Evolutionary conservation across 2,797 vertebrate species (phyloP), one percentile per base, ranked within the genome.

Genomic region (Syndactyla subalaris): DNA sequence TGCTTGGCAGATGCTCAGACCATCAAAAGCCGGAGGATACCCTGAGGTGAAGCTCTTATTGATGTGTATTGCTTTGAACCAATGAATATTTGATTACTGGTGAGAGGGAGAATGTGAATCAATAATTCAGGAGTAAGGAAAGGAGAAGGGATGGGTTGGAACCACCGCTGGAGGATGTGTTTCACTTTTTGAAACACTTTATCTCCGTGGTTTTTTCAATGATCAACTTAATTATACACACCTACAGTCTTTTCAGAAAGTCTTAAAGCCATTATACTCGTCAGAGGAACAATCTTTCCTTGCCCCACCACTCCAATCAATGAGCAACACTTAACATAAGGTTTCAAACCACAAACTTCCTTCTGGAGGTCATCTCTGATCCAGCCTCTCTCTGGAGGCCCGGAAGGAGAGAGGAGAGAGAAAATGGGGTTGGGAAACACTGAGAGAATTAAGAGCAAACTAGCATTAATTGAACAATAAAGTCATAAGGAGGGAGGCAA

Each of bases 81-180:
- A 52, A 88, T 93, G 48, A 67, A 94, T 94, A 88, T 94, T 95
- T 93, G 65, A 95, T 91, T 74, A 91, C 17, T 91, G 72, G 71
- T 73, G 78, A 91, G 84, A 85, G 58, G 65, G 32, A 89, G 65
- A 63, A 71, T 75, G 71, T 45, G 54, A 88, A 93, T 95, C 71
- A 95, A 93, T 93, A 96, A 93, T 95, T 91, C 85, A 96, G 54
- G 30, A 88, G n/a, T 32, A 74, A 80, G 38, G 52, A 75, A 84
- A 68, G 34, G 32, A 29, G 61, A 93, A 86, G 14, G 46, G 20
- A 24, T 83, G 36, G 11, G 20, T 22, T 83, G 27, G 39, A 94
- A 85, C 38, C 29, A 29, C 29, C 61, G 52, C 39, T 79, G 65
- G 43, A 75, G 45, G 29, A 92, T 71, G 16, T 5, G 2, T 73